Base-by-base conservation (phyloP, 37 sponge, comb jelly and placozoan genomes). In the Spongilla lacustris region DNA sequence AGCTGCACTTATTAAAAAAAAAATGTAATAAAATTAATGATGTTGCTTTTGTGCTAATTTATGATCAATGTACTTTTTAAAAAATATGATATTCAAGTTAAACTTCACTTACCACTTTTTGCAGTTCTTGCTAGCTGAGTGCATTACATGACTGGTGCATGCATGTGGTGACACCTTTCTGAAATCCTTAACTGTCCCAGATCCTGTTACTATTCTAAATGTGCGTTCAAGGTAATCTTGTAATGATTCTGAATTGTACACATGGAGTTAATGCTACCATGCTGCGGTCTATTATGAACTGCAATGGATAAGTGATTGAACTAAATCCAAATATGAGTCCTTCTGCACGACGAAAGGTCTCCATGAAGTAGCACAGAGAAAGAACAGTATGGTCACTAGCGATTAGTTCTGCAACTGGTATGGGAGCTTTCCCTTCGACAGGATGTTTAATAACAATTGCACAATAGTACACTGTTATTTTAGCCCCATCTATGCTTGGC, bases 361-460 rank as follows among this genome's bases (percentile, higher is more conserved):
- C n/a, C n/a, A n/a, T n/a, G n/a, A n/a, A 70, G 71, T 70, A 28
- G 28, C 71, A 70, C 28, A 70, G 26, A 11, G 71, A 25, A 29
- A 70, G 71, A 28, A 70, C 71, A 11, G 71, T 29, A 70, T 70
- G 71, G 30, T 75, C 76, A 35, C 36, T 75, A 24, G 76, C 10
- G 24, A 75, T n/a, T n/a, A 75, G 34, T 75, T 75, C 76, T 75
- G 76, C 76, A n/a, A 75, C 76, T n/a, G 76, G 36, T 35, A 75
- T 36, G n/a, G 76, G 76, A 34, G 76, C 36, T 30, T 29, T n/a
- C 76, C 34, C 34, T 32, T 32, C 35, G n/a, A 34, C 36, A 75
- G 35, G 32, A 33, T 75, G 32, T 24, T 33, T 75, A 24, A 75
- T 24, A 35, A 75, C 76, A 24, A 75, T 35, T 11, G 76, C 30